phyloP scores from a whole-genome alignment of 1,140 invertebrate species.

The Aradophagus sp. region DNA sequence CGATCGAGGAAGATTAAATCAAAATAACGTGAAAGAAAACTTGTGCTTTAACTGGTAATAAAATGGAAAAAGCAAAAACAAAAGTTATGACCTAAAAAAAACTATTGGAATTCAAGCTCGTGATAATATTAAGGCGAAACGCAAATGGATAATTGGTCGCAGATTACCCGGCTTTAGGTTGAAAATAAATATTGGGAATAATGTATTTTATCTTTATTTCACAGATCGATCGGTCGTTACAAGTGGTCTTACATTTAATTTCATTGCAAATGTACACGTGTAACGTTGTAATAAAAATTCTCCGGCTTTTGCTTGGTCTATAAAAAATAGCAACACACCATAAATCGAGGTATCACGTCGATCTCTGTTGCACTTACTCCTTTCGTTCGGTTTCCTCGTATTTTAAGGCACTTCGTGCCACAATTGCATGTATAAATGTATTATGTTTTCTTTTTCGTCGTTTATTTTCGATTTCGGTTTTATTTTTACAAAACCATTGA shows the following conservation, averaged over 20 bases:
- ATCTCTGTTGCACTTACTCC: slow-evolving; percentile 23
- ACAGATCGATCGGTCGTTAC: slow-evolving; percentile 28
- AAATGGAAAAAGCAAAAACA: too few relatives aligned
- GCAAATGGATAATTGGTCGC: too few relatives aligned
- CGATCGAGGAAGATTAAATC: too few relatives aligned
- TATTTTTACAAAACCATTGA: slow-evolving; percentile 39
- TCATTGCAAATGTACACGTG: slow-evolving; percentile 41
- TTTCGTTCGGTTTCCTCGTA: too few relatives aligned
- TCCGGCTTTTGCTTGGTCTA: slow-evolving; percentile 14
- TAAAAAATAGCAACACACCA: slow-evolving; percentile 47
- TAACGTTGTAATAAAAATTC: slow-evolving; percentile 47
- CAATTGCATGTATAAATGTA: slow-evolving; percentile 22
- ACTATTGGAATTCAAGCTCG: too few relatives aligned
- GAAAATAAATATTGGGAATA: too few relatives aligned
- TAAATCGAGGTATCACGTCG: slow-evolving; percentile 24
- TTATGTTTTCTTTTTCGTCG: slow-evolving; percentile 10
- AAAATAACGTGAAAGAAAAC: too few relatives aligned
- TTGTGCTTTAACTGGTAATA: too few relatives aligned
- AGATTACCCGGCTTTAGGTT: too few relatives aligned
- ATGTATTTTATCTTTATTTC: slow-evolving; percentile 40
- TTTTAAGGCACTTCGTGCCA: slow-evolving; percentile 59
- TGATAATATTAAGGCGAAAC: too few relatives aligned
- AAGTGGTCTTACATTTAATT: slow-evolving; percentile 27
- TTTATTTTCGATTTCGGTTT: slow-evolving; percentile 8
- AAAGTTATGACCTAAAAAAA: too few relatives aligned